Base-by-base conservation (phyloP, 1,140 invertebrate species). In the Leptinotarsa texana region DNA sequence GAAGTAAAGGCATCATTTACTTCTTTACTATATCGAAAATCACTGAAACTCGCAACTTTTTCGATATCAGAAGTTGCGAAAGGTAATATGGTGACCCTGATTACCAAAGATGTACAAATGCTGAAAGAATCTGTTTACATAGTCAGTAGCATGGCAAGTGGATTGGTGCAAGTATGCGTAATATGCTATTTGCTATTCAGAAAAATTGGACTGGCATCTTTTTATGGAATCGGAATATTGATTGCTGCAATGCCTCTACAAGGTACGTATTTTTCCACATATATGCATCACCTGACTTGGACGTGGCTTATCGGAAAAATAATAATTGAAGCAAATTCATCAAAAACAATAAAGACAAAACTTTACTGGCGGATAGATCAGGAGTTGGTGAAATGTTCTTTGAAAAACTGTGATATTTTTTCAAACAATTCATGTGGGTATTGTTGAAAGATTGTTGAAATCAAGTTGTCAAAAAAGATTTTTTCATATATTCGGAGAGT, bases 51-150 rank as follows among this genome's bases (percentile, higher is more conserved):
- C 4, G 92, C 89, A 66, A 90, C 91, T 80, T 90, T 89, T 4
- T 91, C 94, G 17, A 90, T 93, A 51, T 90, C 90, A 18, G 88
- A 93, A 82, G 95, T 94, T 11, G 95, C 94, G 6, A 89, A 90
- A 48, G 96, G 96, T 8, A 93, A 98, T 87, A 92, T 98, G 82
- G 93, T 98, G 15, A 98, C 98, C 86, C 87, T 98, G 6, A 88
- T 98, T 75, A 96, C 95, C 17, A 98, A 97, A 85, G 96, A 98
- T 84, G 91, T 94, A 65, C 91, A 91, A 67, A 87, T 91, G 22
- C 90, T 94, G 80, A 92, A 94, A 82, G 86, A 88, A 51, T 89
- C 90, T 1, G 86, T 92, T n/a, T 78, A 66, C 65, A 42, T 75
- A 18, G 69, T 78, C 67, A 92, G 94, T 83, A 93, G 92, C 81